These are phyloP conservation scores for Takifugu flavidus DNA, from an alignment of 2,113 vertebrate genomes.

Conservation along the genomic window DNA sequence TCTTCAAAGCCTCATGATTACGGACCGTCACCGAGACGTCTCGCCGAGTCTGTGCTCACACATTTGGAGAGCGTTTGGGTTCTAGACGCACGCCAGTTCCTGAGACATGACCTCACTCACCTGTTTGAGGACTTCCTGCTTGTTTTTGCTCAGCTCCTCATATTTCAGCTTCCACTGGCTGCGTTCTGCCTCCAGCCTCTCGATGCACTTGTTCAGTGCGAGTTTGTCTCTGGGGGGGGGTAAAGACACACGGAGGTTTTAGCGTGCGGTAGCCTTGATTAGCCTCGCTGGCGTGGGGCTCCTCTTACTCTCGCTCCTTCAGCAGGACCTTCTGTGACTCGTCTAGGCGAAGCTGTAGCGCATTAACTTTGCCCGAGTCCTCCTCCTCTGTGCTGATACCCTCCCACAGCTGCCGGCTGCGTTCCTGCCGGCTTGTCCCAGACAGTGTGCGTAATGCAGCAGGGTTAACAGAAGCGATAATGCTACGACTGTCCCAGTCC, in stretches of 20 bases:
- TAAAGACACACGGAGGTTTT: slow-evolving; percentile 2
- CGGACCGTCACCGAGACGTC: no score
- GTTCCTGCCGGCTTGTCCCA: slow-evolving; percentile 81
- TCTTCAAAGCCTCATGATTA: no score
- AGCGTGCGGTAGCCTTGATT: not conserved
- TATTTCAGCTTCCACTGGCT: slow-evolving; percentile 96
- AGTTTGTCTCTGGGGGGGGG: slow-evolving; percentile 87
- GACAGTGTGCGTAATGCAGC: slow-evolving; percentile 69
- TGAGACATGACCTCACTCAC: slow-evolving; percentile 60
- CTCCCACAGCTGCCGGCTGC: slow-evolving; percentile 87
- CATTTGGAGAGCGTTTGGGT: no score
- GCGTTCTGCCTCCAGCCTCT: slow-evolving; percentile 91
- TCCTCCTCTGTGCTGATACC: slow-evolving; percentile 80
- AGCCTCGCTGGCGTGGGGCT: no score
- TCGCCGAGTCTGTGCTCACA: no score
- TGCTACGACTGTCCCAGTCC: slow-evolving; percentile 75
- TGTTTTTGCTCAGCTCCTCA: slow-evolving; percentile 92
- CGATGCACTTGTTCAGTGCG: slow-evolving; percentile 86
- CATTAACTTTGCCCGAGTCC: slow-evolving; percentile 85
- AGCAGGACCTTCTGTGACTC: slow-evolving; percentile 90
- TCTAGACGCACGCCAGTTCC: no score
- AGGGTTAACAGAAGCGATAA: slow-evolving; percentile 9
- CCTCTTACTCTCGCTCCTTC: slow-evolving; percentile 68
- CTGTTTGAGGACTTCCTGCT: slow-evolving; percentile 93
- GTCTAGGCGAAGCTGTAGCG: slow-evolving; percentile 91